Evolutionary conservation across 1,140 invertebrate genomes (phyloP).

Genomic region (Whitmania pigra): DNA sequence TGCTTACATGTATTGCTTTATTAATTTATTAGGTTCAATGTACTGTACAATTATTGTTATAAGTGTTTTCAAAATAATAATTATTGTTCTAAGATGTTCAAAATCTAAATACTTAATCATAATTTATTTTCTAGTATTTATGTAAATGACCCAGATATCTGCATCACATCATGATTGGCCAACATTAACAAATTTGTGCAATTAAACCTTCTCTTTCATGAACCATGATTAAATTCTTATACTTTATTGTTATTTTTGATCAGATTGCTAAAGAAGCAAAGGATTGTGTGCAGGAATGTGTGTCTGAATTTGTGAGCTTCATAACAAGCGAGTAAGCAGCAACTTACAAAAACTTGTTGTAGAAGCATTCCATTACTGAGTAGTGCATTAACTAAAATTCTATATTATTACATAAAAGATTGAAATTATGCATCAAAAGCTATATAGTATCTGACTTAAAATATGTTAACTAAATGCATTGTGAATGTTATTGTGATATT

Average conservation of each 20-base stretch:
- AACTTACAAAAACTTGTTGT: background rate
- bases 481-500: background rate
- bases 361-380: background rate
- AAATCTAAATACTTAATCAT: background rate
- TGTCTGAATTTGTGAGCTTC: slow-evolving; percentile 98
- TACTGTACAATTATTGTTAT: no score
- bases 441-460: no score
- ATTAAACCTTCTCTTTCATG: no score
- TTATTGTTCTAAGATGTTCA: no score
- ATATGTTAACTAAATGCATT: background rate
- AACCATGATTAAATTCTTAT: no score
- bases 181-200: no score
- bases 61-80: no score
- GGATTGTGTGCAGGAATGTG: slow-evolving; percentile 98
- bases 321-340: slow-evolving; percentile 73
- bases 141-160: slow-evolving; percentile 12
- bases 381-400: background rate
- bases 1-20: background rate
- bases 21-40: no score
- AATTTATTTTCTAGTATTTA: slow-evolving; percentile 12
- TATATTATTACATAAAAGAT: no score
- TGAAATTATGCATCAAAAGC: no score
- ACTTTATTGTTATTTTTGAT: slow-evolving; percentile 29
- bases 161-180: no score
- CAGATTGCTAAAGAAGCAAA: slow-evolving; percentile 96